Evolutionary conservation across 2,888 invertebrate species (phyloP), one percentile per base, ranked within the genome.

Genomic region (Phortica magna): DNA sequence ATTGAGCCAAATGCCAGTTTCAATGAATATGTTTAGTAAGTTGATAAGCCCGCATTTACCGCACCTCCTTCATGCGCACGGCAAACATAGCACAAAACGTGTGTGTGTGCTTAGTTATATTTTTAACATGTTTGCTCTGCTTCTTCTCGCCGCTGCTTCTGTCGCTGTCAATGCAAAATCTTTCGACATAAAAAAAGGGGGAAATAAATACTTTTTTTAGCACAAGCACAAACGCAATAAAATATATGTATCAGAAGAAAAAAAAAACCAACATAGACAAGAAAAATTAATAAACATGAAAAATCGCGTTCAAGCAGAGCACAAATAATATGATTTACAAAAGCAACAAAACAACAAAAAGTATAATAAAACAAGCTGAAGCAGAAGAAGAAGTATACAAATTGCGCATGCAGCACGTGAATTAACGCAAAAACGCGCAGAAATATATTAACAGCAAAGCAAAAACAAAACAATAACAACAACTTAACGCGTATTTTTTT

Each of bases 121-220:
- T 64, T 64, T 31, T 39, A 64, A 64, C 64, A 64, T 31, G 64
- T 64, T 64, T 22, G 14, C 14, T 12, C 14, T 31, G 64, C 31
- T 64, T 22, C 39, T 48, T 12, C 7, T 43, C 43, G 10, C 6
- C 48, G 48, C 9, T 1, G 48, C 9, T 14, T 9, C 9, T 14
- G 48, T 12, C 48, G 48, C 48, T 48, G 48, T 14, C 48, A 48
- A 48, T 48, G 48, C 14, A 6, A 48, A 48, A 48, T 12, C 48
- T 48, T 48, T 19, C 39, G 22, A 64, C 64, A 64, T 64, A 64
- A 64, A 31, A 31, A 64, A 64, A 64, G 39, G 64, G 64, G 64
- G 14, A 39, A 22, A 39, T 31, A 64, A 9, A 31, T 31, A 31
- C 39, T 9, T 64, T 64, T 64, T 14, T 64, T 64, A 31, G 64